phyloP scores from a whole-genome alignment of 1,140 invertebrate genomes.

The Cryptotermes secundus region DNA sequence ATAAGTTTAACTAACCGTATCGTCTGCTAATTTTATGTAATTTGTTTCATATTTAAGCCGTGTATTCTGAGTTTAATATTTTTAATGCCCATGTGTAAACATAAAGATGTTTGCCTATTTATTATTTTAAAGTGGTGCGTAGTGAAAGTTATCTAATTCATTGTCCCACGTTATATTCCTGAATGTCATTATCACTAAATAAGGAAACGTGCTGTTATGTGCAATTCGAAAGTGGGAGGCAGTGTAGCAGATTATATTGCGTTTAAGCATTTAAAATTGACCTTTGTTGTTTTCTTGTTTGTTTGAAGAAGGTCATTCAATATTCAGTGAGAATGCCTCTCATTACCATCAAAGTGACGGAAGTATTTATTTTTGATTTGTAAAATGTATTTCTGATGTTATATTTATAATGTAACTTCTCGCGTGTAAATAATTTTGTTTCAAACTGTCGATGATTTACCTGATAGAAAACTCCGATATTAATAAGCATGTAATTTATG shows the following conservation, averaged over 20 bases:
- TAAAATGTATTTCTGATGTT: too few relatives aligned
- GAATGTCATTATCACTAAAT: constrained; percentile 27
- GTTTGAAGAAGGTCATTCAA: too few relatives aligned
- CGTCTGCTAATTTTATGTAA: neutral
- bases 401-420: too few relatives aligned
- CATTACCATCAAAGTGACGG: too few relatives aligned
- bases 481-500: too few relatives aligned
- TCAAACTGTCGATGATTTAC: too few relatives aligned
- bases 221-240: constrained; percentile 9
- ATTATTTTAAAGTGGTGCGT: neutral
- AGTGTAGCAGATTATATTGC: neutral
- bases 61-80: neutral
- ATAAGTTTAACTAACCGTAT: neutral
- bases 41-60: neutral
- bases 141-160: neutral
- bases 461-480: too few relatives aligned
- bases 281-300: neutral
- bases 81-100: too few relatives aligned
- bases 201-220: constrained; percentile 8
- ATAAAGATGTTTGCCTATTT: too few relatives aligned
- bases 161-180: constrained; percentile 1
- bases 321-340: too few relatives aligned
- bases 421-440: too few relatives aligned
- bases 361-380: too few relatives aligned
- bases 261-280: neutral